A percentile compares a stretch with the other conserved stretches of the same genome.
phyloP scores from a whole-genome alignment of 2,888 invertebrate genomes.

The Drosophila buzzatii region DNA sequence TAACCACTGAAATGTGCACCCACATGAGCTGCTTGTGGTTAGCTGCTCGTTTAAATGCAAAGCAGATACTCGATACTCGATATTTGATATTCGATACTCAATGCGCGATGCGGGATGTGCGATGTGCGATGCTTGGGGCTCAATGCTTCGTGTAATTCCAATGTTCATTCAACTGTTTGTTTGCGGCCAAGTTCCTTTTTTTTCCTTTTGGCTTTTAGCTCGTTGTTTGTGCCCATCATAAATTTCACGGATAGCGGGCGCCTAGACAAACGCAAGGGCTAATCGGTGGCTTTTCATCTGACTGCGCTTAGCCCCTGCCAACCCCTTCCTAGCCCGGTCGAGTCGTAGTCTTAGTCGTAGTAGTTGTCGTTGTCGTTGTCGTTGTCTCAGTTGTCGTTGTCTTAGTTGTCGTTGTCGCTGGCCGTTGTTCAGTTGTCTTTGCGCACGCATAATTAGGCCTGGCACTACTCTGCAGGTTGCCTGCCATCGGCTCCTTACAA shows the following conservation, averaged over 20 bases:
- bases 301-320: constrained; percentile 12
- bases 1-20: constrained; percentile 41
- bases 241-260: constrained; percentile 65
- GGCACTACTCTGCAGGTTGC: constrained; percentile 42
- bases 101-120: constrained; percentile 10
- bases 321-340: neutral
- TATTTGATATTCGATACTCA: constrained; percentile 7
- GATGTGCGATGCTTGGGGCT: constrained; percentile 16
- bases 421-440: constrained; percentile 46
- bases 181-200: constrained; percentile 46
- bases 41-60: constrained; percentile 26
- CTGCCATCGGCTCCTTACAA: constrained; percentile 36
- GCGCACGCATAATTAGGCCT: constrained; percentile 76
- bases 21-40: constrained; percentile 25
- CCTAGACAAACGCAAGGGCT: constrained; percentile 60
- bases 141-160: constrained; percentile 63
- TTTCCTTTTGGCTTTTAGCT: constrained; percentile 62
- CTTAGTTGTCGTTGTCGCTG: constrained; percentile 21
- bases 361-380: constrained; percentile 11
- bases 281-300: constrained; percentile 79
- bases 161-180: constrained; percentile 76
- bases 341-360: neutral
- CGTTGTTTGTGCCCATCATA: constrained; percentile 77
- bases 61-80: constrained; percentile 33
- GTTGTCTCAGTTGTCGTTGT: constrained; percentile 14